Evolutionary conservation across 2,797 vertebrate genomes (phyloP).

Genomic region (Lacerta agilis): DNA sequence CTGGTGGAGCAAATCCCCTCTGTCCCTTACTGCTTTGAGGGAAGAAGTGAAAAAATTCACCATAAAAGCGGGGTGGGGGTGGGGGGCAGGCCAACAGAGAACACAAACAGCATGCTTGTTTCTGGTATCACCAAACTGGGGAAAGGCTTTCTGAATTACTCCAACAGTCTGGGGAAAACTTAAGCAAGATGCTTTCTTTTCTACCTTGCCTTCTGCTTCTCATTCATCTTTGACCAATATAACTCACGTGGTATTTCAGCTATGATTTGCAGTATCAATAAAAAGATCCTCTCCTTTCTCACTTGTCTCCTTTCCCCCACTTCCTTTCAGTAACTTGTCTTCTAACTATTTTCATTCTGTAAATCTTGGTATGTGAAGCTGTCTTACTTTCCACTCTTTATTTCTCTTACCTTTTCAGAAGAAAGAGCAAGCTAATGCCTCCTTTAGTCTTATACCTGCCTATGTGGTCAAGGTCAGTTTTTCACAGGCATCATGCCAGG

Average conservation of each 20-base stretch:
- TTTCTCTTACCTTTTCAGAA: constrained; percentile 79
- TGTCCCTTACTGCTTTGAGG: too few relatives aligned
- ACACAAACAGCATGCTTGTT: too few relatives aligned
- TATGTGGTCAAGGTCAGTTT: constrained; percentile 75
- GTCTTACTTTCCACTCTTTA: constrained; percentile 70
- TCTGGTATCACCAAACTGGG: too few relatives aligned
- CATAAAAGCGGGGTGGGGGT: too few relatives aligned
- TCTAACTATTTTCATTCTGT: constrained; percentile 56
- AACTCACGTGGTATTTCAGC: constrained; percentile 31
- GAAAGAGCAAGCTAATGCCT: constrained; percentile 68
- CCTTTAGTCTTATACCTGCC: constrained; percentile 70
- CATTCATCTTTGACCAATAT: constrained; percentile 17
- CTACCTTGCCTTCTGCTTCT: constrained; percentile 15
- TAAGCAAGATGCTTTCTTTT: constrained; percentile 11
- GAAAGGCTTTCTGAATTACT: too few relatives aligned
- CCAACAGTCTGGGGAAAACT: too few relatives aligned
- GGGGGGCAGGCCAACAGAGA: too few relatives aligned
- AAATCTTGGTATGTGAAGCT: constrained; percentile 62
- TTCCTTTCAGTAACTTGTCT: constrained; percentile 55
- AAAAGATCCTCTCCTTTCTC: constrained; percentile 21
- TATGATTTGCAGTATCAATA: neutral
- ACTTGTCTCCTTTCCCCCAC: neutral
- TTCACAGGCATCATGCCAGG: constrained; percentile 30
- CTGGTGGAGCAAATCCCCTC: too few relatives aligned
- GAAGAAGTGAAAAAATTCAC: too few relatives aligned